Evolutionary conservation across 2,113 vertebrate genomes (phyloP).

Genomic region (Ondatra zibethicus): DNA sequence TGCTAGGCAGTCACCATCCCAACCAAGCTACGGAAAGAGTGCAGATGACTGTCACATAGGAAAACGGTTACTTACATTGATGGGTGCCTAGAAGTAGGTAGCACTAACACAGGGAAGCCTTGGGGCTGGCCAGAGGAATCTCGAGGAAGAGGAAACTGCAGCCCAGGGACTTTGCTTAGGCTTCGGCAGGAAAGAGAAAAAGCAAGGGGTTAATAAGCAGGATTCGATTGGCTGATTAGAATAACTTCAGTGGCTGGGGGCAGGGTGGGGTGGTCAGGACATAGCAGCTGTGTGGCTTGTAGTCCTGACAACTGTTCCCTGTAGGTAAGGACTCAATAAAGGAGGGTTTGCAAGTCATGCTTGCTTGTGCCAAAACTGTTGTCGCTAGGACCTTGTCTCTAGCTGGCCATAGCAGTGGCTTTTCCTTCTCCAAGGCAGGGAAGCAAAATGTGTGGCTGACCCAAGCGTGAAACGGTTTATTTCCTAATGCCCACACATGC

Average conservation of each 20-base stretch:
- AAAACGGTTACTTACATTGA: background rate
- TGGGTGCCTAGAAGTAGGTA: background rate
- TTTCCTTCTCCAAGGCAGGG: background rate
- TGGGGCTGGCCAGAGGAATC: background rate
- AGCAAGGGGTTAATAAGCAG: no score
- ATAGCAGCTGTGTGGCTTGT: background rate
- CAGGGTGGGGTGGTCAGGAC: background rate
- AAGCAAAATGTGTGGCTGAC: background rate
- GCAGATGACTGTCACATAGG: background rate
- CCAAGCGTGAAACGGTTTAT: background rate
- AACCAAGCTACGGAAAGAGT: background rate
- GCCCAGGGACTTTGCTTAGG: background rate
- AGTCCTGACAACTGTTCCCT: background rate
- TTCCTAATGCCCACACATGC: background rate
- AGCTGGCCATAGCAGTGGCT: no score
- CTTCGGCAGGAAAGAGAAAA: background rate
- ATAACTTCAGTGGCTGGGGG: background rate
- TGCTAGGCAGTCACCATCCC: background rate
- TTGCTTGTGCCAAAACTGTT: background rate
- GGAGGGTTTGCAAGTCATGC: background rate
- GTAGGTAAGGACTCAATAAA: fast-evolving
- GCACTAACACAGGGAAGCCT: fast-evolving
- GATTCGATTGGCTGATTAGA: background rate
- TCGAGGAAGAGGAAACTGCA: background rate
- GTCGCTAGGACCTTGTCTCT: background rate